These are phyloP conservation scores for Florisuga fusca DNA, from an alignment of 2,797 vertebrate species.

Conservation along the genomic window DNA sequence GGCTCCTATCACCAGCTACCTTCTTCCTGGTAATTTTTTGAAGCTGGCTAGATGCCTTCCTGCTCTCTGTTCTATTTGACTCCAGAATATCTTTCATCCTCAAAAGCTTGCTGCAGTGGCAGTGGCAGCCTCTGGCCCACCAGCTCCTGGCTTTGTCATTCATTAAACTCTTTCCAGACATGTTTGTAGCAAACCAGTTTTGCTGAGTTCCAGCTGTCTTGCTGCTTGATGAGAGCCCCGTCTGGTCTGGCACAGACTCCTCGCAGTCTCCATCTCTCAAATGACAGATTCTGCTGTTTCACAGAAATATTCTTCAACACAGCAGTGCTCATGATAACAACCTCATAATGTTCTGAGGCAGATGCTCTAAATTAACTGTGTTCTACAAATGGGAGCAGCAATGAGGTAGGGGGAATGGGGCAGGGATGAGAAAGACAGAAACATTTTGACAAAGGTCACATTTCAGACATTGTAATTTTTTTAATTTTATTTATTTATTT, in stretches of 20 bases:
- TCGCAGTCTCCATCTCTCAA: background rate
- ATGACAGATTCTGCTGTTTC: background rate
- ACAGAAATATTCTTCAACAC: background rate
- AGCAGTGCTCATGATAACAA: background rate
- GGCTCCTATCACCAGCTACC: background rate
- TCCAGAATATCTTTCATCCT: background rate
- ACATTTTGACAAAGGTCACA: constrained; percentile 40
- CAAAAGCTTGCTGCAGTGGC: background rate
- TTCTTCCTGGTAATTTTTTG: background rate
- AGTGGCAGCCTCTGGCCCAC: background rate
- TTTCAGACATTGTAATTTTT: background rate
- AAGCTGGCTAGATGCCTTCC: background rate
- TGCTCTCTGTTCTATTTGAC: background rate
- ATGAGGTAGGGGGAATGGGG: background rate
- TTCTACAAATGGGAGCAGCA: background rate
- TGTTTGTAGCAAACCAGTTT: background rate
- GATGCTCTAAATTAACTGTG: background rate
- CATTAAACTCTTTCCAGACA: background rate
- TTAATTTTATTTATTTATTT: too few relatives aligned
- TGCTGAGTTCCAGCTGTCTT: background rate
- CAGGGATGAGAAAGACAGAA: background rate
- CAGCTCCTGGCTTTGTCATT: background rate
- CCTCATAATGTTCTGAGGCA: background rate
- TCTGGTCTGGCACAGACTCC: background rate
- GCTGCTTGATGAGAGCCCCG: background rate